Base-by-base conservation (phyloP, 2,888 invertebrate species). In the Dasysyrphus tricinctus region DNA sequence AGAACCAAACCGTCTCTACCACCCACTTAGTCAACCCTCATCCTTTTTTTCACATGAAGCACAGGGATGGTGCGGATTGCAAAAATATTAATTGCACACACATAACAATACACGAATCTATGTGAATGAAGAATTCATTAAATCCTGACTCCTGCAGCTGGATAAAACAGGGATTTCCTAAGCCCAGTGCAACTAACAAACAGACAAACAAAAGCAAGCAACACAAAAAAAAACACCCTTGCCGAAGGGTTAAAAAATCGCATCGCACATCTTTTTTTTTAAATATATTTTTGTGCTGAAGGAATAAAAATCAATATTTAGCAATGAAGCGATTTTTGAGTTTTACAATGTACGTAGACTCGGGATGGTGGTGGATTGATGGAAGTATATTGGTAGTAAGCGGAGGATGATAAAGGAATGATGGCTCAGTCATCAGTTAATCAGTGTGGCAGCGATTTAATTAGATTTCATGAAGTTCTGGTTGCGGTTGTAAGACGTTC, bases 11-110 rank as follows among this genome's bases (percentile, higher is more conserved):
- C 5, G 24, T 24, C n/a, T 34, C 37, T 19, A 56, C 39, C 39
- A 11, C 34, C 47, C 19, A 59, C 57, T 56, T 37, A 51, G 51
- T 16, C 69, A 16, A n/a, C 34, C n/a, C 12, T 6, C 42, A 54
- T 39, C 32, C 24, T 6, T 5, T 44, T 37, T 19, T 44, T 39
- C 32, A 42, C 34, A n/a, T 67, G 34, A 34, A 16, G 42, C 54
- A 32, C 1, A 29, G 63, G 51, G 56, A 72, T 73, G 51, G 69
- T 73, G 24, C 24, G 70, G 63, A 86, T 82, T 82, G 78, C 70
- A 57, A 81, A 86, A 86, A 86, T 86, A 86, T 86, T 86, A 86
- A 86, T 86, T 82, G 86, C 86, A 86, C 86, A 86, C 82, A 86
- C 75, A 86, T 86, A 82, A 86, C 82, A 86, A 86, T 86, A 79